Conservation (phyloP, 2,797 vertebrate genomes). For the Acanthurus tractus region DNA sequence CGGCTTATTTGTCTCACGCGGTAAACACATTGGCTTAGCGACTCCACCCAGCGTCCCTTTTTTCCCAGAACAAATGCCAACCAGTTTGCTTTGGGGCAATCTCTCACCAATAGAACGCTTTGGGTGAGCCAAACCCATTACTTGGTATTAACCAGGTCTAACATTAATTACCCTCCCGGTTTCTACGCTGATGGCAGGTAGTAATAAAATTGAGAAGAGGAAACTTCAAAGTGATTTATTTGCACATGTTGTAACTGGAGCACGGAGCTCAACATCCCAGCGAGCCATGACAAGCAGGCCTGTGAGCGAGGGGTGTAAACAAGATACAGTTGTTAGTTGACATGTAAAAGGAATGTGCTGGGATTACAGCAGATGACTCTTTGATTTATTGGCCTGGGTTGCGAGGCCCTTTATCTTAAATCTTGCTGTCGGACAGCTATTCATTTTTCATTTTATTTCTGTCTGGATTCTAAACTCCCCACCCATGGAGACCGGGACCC, state of each 20-base stretch:
- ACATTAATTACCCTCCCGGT: slow-evolving; percentile 41
- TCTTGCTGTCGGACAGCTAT: slow-evolving; percentile 68
- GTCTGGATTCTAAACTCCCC: slow-evolving; percentile 69
- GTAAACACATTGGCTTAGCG: slow-evolving; percentile 25
- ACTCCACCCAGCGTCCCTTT: slow-evolving; percentile 2
- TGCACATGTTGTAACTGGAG: slow-evolving; percentile 46
- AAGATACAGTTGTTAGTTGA: slow-evolving; percentile 79
- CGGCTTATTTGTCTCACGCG: slow-evolving; percentile 22
- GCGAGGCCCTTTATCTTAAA: slow-evolving; percentile 73
- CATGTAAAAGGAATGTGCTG: slow-evolving; percentile 79
- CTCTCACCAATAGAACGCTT: slow-evolving; percentile 24
- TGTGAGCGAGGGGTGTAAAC: slow-evolving; percentile 63
- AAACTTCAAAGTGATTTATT: slow-evolving; percentile 47
- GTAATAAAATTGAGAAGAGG: not conserved
- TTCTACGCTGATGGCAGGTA: slow-evolving; percentile 30
- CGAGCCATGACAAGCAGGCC: slow-evolving; percentile 55
- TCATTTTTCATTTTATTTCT: slow-evolving; percentile 80
- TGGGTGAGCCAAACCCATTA: slow-evolving; percentile 43
- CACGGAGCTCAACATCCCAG: slow-evolving; percentile 28
- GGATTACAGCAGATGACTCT: slow-evolving; percentile 71
- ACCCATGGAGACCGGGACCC: slow-evolving; percentile 61
- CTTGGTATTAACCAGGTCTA: slow-evolving; percentile 39
- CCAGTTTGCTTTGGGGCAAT: slow-evolving; percentile 25
- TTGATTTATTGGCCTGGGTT: slow-evolving; percentile 73
- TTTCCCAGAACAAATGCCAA: slow-evolving; percentile 24